Evolutionary conservation across 2,888 invertebrate species (phyloP).

Genomic region (Synanthedon vespiformis): DNA sequence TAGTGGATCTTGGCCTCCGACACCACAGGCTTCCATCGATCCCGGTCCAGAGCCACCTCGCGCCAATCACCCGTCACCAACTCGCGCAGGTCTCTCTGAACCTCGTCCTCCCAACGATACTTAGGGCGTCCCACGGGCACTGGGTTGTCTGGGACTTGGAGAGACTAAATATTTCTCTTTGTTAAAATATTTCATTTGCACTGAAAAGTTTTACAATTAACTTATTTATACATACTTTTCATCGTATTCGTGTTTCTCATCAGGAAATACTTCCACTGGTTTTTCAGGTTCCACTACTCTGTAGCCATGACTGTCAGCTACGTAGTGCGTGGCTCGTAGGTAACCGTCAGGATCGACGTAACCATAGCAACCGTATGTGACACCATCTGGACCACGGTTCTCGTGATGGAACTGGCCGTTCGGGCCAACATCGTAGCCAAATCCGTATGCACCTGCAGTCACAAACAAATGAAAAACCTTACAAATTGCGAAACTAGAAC

Average conservation of each 20-base stretch:
- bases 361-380: constrained; percentile 85
- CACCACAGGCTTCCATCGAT: no score
- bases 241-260: constrained; percentile 52
- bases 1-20: no score
- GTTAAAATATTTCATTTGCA: not conserved
- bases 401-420: constrained; percentile 85
- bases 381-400: constrained; percentile 79
- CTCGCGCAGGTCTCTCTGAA: no score
- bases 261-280: constrained; percentile 75
- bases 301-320: constrained; percentile 83
- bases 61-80: no score
- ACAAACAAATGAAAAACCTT: no score
- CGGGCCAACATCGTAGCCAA: constrained; percentile 82
- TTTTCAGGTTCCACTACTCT: constrained; percentile 78
- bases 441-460: constrained; percentile 75
- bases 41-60: no score
- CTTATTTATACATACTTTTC: constrained; percentile 39
- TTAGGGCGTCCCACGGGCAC: no score
- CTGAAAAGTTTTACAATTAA: not conserved
- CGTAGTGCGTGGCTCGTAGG: constrained; percentile 78
- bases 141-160: no score
- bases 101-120: no score
- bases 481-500: no score
- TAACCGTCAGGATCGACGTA: constrained; percentile 77
- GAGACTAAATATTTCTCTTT: no score